Evolutionary conservation across 2,113 vertebrate species (phyloP).

Genomic region (Caracal caracal): DNA sequence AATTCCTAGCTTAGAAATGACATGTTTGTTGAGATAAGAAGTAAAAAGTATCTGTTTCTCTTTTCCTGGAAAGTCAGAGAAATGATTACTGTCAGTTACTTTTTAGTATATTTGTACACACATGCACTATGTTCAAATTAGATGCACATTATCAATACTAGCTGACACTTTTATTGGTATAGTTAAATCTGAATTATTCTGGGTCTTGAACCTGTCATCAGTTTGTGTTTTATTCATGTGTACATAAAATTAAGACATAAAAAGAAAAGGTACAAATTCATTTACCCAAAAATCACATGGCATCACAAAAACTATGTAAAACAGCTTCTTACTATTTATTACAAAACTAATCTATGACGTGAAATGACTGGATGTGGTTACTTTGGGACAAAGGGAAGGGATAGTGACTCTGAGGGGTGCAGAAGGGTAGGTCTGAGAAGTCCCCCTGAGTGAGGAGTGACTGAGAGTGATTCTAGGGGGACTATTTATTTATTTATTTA

Average conservation of each 20-base stretch:
- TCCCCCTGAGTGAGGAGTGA: not conserved
- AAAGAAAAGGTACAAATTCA: not conserved
- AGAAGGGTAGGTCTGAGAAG: not conserved
- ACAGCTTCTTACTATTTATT: not conserved
- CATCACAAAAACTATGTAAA: not conserved
- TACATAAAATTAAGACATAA: not conserved
- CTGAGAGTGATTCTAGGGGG: not conserved
- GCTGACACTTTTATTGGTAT: not conserved
- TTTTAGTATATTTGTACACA: not conserved
- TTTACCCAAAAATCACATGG: not conserved
- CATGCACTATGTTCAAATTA: not conserved
- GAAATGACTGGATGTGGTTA: not conserved
- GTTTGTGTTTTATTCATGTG: not conserved
- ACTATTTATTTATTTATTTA: not conserved
- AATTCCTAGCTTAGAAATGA: not conserved
- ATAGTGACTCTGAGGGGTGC: not conserved
- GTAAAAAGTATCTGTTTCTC: not conserved
- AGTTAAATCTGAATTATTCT: constrained; percentile 45
- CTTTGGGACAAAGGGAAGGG: not conserved
- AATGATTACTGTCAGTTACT: not conserved
- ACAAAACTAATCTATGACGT: not conserved
- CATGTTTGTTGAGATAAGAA: not conserved
- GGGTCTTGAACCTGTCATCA: not conserved
- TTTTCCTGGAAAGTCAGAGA: not conserved
- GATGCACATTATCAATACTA: not conserved